Percentiles rank a stretch among this genome's conserved stretches.
Evolutionary conservation across 2,888 invertebrate species (phyloP).

Genomic region (Macrophya annulata): DNA sequence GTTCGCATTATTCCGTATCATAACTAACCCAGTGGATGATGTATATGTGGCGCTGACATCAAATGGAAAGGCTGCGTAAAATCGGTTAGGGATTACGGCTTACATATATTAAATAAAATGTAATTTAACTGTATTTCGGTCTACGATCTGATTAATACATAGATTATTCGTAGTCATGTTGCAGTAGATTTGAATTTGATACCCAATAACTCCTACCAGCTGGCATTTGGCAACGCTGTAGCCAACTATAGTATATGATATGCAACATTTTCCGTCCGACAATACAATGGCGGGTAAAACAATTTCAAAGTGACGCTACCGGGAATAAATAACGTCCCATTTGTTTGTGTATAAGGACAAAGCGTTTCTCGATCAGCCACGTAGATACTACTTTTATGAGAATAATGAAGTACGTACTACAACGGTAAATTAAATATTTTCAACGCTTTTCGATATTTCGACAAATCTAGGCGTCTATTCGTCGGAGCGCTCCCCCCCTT

Average conservation of each 20-base stretch:
- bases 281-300: slow-evolving; percentile 41
- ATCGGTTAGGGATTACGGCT: too few species aligned
- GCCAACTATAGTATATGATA: not conserved
- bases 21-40: too few species aligned
- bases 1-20: too few species aligned
- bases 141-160: too few species aligned
- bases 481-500: not conserved
- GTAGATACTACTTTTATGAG: not conserved
- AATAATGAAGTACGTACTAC: slow-evolving; percentile 14
- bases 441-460: not conserved
- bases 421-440: not conserved
- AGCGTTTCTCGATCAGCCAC: not conserved
- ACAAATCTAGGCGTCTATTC: not conserved
- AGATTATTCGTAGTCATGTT: too few species aligned
- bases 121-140: too few species aligned
- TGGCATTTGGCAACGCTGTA: too few species aligned
- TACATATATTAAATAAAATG: too few species aligned
- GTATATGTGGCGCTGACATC: too few species aligned
- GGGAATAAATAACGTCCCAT: slow-evolving; percentile 54
- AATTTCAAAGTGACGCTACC: slow-evolving; percentile 56
- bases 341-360: not conserved
- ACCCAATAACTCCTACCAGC: too few species aligned
- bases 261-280: not conserved
- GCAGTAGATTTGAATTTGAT: too few species aligned
- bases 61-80: too few species aligned